phyloP scores from a whole-genome alignment of 1,140 invertebrate species.

The Trypoxylus dichotomus region DNA sequence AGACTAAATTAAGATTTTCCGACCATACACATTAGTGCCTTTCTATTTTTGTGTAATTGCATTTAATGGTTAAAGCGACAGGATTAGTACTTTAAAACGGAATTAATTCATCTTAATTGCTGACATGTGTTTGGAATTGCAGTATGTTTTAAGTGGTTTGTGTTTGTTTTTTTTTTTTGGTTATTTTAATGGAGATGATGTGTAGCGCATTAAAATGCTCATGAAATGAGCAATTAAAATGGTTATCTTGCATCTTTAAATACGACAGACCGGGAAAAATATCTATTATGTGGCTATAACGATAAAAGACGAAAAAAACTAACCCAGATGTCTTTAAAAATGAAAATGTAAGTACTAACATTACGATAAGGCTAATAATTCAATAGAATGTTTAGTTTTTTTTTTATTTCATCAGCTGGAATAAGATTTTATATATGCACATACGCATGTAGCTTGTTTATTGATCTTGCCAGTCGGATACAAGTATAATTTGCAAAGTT shows the following conservation, averaged over 20 bases:
- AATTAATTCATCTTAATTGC: slow-evolving; percentile 1
- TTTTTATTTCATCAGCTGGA: too few relatives aligned
- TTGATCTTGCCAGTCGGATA: too few relatives aligned
- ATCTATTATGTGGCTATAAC: neutral
- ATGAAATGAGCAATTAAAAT: neutral
- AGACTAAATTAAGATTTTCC: neutral
- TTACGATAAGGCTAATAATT: too few relatives aligned
- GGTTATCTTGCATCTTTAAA: too few relatives aligned
- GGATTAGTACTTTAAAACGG: neutral
- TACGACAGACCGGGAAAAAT: too few relatives aligned
- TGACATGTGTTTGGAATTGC: neutral
- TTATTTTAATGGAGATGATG: neutral
- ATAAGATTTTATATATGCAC: too few relatives aligned
- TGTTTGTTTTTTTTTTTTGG: neutral
- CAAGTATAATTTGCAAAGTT: too few relatives aligned
- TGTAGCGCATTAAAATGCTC: neutral
- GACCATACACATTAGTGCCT: neutral
- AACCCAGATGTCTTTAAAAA: neutral
- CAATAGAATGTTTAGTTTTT: neutral
- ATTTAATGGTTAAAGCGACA: neutral
- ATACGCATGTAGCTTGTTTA: too few relatives aligned
- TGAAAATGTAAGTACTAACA: slow-evolving; percentile 3
- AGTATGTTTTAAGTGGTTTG: neutral
- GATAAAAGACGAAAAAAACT: neutral
- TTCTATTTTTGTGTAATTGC: neutral